Base-by-base conservation (phyloP, 2,888 invertebrate species). In the Candidula unifasciata region DNA sequence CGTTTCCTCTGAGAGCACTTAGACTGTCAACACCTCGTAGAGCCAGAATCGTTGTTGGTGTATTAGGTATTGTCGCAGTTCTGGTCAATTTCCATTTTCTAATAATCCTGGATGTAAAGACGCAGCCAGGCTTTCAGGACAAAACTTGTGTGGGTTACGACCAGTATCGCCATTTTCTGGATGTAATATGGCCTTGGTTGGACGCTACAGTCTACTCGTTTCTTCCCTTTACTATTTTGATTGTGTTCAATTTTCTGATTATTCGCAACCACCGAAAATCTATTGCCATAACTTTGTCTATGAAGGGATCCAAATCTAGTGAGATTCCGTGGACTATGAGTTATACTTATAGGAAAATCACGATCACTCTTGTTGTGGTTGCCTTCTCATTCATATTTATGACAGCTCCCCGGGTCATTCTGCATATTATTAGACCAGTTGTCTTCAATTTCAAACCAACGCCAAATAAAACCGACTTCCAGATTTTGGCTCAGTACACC, bases 141-240 rank as follows among this genome's bases (percentile, higher is more conserved):
- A 77, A 84, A 37, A 89, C 90, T 57, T 84, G 83, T 76, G 82
- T 85, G 8, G 88, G 89, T 10, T 81, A 86, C 30, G 87, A 88
- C 27, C 81, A 87, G 27, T 89, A 87, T 80, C 68, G 71, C 27
- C 64, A 89, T 64, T 91, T 92, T 73, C 88, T 89, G 77, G 86
- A 89, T 13, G 82, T 87, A 2, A 84, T 90, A 1, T 90, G 91
- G 89, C 90, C 91, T 30, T 91, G 91, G 91, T 85, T 92, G 16
- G 92, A 92, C 82, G 91, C 90, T 10, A 83, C 88, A 18, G 80
- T 91, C 21, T 91, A 92, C 79, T 91, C 90, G 30, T 91, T 91
- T 83, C 76, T 90, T n/a, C 91, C 92, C 10, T 90, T 91, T 76
- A 71, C 85, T 8, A 79, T 90, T 16, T 85, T 91, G 13, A 78